Evolutionary conservation across 2,113 vertebrate species (phyloP), one percentile per base, ranked within the genome.

Genomic region (Prionailurus bengalensis): DNA sequence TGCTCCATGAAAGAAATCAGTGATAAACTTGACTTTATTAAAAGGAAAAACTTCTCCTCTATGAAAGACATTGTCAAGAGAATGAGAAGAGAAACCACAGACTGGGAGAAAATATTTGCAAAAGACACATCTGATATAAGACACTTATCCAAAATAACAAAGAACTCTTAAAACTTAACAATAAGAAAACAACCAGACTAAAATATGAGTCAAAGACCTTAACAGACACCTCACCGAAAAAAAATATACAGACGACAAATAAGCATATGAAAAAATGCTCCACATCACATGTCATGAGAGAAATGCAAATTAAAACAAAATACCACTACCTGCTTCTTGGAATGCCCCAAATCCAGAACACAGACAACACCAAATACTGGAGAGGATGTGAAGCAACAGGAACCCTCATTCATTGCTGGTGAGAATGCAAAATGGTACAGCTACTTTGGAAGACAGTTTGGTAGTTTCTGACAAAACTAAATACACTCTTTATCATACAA

Each of bases 131-230:
- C 33, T 73, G 65, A 81, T 92, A 63, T 73, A 71, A 95, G 66
- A 85, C 4, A 85, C 13, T 89, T 89, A 88, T 68, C 90, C 83
- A 93, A 95, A 96, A 76, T 58, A 83, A 96, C 12, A 53, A 45
- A 81, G 53, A 95, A 95, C 29, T 88, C 74, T 88, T 66, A 42
- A 86, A 81, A 96, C 31, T 65, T 33, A 84, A 70, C 36, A 85
- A 19, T 80, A 63, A 73, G n/a, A 61, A 82, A 93, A 96, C 45
- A 88, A 79, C 73, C 13, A 76, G 65, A 89, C 51, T 76, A 76
- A 96, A 93, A 76, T 42, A 76, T 48, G 58, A 45, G 51, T 48
- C 39, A 71, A 70, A 95, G 23, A 71, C 25, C 19, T 33, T 71
- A 53, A 81, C 10, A 48, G 42, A 42, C 70, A 88, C 19, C 45